These are phyloP conservation scores for Bothrops jararaca DNA, from an alignment of 2,113 vertebrate species.

Conservation along the genomic window DNA sequence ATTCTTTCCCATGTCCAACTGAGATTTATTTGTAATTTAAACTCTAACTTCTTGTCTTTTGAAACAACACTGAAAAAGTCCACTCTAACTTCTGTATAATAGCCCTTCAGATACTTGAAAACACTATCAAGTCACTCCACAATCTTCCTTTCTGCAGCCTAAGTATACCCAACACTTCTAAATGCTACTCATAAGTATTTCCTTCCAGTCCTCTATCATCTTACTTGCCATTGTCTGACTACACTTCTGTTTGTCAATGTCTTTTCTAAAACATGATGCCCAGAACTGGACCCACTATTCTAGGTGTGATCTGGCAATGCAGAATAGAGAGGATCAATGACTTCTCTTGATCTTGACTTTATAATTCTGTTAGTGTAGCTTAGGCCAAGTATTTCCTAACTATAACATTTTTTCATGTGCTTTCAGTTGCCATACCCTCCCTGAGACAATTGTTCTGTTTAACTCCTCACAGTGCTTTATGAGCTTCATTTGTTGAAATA, in stretches of 20 bases:
- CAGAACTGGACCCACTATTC: neutral
- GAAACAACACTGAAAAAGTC: neutral
- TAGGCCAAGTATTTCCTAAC: neutral
- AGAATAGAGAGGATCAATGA: neutral
- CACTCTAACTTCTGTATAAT: neutral
- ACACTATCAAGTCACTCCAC: neutral
- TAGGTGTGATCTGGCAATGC: neutral
- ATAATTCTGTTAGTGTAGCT: neutral
- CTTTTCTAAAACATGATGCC: neutral
- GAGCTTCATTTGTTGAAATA: neutral
- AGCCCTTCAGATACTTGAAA: neutral
- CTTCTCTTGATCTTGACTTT: neutral
- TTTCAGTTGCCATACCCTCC: neutral
- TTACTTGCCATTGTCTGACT: neutral
- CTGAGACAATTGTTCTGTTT: neutral
- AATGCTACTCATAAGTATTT: neutral
- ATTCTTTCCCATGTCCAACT: neutral
- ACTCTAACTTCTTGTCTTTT: neutral
- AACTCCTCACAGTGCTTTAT: neutral
- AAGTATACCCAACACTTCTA: neutral
- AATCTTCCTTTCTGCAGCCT: neutral
- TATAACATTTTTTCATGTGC: neutral
- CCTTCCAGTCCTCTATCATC: neutral
- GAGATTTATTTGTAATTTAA: neutral
- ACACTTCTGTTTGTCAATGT: neutral